A percentile compares a stretch with the other conserved stretches of the same genome.
Conservation (phyloP, 2,113 vertebrate genomes). For the Istiophorus platypterus region DNA sequence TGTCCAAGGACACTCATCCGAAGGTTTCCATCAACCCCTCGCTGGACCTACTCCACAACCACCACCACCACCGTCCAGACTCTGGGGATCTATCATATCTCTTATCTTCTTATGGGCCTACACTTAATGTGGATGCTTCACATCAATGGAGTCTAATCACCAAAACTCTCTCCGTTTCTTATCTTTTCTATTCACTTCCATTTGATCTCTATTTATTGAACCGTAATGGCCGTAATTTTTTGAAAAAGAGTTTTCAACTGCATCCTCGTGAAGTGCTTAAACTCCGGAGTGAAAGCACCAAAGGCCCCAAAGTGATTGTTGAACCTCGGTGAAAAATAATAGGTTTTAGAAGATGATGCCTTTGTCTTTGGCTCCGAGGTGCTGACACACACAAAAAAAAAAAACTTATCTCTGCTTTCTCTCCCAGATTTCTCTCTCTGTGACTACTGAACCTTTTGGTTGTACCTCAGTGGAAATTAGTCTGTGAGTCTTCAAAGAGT, state of each 20-base stretch:
- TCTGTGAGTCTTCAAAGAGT: not conserved
- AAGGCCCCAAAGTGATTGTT: not conserved
- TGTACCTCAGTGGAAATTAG: constrained; percentile 4
- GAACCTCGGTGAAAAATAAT: constrained; percentile 1
- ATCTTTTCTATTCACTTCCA: not conserved
- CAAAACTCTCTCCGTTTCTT: not conserved
- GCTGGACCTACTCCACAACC: not conserved
- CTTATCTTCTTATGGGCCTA: not conserved
- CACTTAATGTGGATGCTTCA: not conserved
- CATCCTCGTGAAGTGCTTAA: not conserved
- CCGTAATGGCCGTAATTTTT: not conserved
- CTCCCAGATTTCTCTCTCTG: not conserved
- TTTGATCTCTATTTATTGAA: not conserved
- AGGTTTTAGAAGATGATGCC: not conserved
- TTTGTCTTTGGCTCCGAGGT: not conserved
- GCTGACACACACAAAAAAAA: constrained; percentile 2
- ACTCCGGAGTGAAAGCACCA: not conserved
- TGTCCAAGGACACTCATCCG: not conserved
- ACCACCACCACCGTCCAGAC: not conserved
- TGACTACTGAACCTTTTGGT: not conserved
- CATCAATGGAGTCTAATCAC: not conserved
- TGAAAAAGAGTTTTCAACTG: not conserved
- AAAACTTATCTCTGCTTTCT: not conserved
- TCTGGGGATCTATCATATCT: not conserved
- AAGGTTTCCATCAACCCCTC: not conserved